Evolutionary conservation across 2,113 vertebrate genomes (phyloP).

Genomic region (Brachionichthys hirsutus): DNA sequence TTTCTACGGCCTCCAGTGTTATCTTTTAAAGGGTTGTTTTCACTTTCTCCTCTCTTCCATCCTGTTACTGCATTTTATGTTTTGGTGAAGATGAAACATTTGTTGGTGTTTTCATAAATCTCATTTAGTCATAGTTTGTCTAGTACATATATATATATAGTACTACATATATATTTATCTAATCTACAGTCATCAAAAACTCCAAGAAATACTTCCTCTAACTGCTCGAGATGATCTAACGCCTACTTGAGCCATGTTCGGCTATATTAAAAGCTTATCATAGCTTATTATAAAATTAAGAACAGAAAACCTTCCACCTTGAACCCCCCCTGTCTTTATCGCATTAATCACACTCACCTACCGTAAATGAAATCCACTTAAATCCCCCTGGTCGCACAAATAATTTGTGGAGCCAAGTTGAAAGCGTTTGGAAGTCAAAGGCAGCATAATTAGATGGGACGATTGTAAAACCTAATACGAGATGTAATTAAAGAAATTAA

Average conservation of each 20-base stretch:
- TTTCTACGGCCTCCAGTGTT: too few relatives aligned
- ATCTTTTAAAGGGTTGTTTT: too few relatives aligned
- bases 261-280: not conserved
- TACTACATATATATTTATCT: too few relatives aligned
- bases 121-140: too few relatives aligned
- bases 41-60: too few relatives aligned
- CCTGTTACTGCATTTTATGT: too few relatives aligned
- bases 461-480: constrained; percentile 79
- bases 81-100: too few relatives aligned
- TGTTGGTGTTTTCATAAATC: too few relatives aligned
- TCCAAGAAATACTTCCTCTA: not conserved
- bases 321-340: constrained; percentile 11
- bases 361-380: constrained; percentile 65
- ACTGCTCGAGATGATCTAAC: not conserved
- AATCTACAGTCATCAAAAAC: not conserved
- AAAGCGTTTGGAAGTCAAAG: constrained; percentile 76
- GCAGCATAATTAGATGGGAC: constrained; percentile 75
- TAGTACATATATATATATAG: not conserved
- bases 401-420: constrained; percentile 73
- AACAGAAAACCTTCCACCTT: constrained; percentile 26
- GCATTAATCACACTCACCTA: constrained; percentile 60
- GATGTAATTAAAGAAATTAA: constrained; percentile 83
- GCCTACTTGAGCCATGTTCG: not conserved
- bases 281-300: constrained; percentile 13
- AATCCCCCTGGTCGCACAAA: constrained; percentile 67